Base-by-base conservation (phyloP, 2,113 vertebrate species). In the Nothobranchius kuhntae region DNA sequence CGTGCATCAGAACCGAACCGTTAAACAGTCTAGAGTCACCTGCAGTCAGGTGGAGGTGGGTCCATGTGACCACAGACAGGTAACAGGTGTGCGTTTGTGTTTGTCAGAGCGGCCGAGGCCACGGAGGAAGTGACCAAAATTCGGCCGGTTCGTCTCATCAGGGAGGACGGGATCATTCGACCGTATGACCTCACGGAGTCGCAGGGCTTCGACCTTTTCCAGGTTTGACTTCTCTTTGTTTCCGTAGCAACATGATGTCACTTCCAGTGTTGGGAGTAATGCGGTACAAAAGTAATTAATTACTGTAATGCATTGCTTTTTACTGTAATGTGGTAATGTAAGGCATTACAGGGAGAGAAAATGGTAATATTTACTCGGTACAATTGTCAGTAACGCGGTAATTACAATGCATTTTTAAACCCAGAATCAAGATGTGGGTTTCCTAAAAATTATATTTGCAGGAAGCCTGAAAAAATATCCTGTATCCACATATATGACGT, bases 111-210 rank as follows among this genome's bases (percentile, higher is more conserved):
- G 62, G 95, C 61, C n/a, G 98, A 99, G 72, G 95, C 96, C 0
- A 94, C 95, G 0, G 96, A 99, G 77, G 96, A 98, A 30, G 98
- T 99, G 44, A 93, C 88, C 2, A 95, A 91, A 54, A 92, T 99
- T 3, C 93, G 98, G 0, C 95, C 96, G 0, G 94, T 95, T 0
- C 95, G 97, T 13, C 91, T 96, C 47, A 96, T 99, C 78, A 92
- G 80, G 0, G 96, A 98, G 51, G 98, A 99, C 0, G 98, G 98
- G 42, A 93, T 99, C 87, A 95, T 99, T 53, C 90, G 96, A 6
- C 96, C 97, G 0, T 99, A 98, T 1, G 67, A 96, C 86, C 88
- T 92, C 35, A 90, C 85, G 10, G 95, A 96, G 81, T 95, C 96
- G 0, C 92, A 96, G 82, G 98, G 97, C 0, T 95, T 89, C 21